Percentiles rank a stretch among this genome's conserved stretches.
Evolutionary conservation across 2,888 invertebrate species (phyloP).

Genomic region (Mellilla xanthometata): DNA sequence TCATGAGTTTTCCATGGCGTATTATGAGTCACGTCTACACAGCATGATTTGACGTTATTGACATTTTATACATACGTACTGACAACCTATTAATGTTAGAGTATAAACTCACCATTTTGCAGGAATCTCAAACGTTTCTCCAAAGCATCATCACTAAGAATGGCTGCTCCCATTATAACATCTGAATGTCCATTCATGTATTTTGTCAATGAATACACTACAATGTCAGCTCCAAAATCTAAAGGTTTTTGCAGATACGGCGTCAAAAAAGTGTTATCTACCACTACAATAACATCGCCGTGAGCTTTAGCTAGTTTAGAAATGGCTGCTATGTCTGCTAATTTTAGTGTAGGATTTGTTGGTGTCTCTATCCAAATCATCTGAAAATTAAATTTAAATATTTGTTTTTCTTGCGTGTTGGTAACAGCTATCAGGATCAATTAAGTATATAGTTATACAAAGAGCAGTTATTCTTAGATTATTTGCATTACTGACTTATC

Average conservation of each 20-base stretch:
- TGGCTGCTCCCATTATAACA: conserved; percentile 96
- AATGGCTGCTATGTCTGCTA: conserved; percentile 92
- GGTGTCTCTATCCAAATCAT: conserved; percentile 97
- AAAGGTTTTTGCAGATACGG: conserved; percentile 96
- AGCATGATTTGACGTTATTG: too few species aligned
- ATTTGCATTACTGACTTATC: conserved; percentile 18
- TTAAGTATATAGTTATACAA: too few species aligned
- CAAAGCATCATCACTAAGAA: conserved; percentile 88
- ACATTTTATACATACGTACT: too few species aligned
- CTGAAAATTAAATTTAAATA: conserved; percentile 70
- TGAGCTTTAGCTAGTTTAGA: conserved; percentile 82
- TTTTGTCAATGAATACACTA: conserved; percentile 96
- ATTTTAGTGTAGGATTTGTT: conserved; percentile 96
- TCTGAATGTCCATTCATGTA: conserved; percentile 99
- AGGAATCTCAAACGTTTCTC: conserved; percentile 89
- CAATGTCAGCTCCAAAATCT: conserved; percentile 94
- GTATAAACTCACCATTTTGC: conserved; percentile 88
- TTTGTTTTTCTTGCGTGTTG: too few species aligned
- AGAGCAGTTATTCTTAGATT: too few species aligned
- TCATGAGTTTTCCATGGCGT: too few species aligned
- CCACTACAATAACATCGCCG: conserved; percentile 85
- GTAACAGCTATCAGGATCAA: too few species aligned
- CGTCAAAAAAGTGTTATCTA: conserved; percentile 97
- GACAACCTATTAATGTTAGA: background rate
- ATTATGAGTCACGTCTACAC: too few species aligned